Evolutionary conservation across 2,888 invertebrate genomes (phyloP).

Genomic region (Cataglyphis albicans): DNA sequence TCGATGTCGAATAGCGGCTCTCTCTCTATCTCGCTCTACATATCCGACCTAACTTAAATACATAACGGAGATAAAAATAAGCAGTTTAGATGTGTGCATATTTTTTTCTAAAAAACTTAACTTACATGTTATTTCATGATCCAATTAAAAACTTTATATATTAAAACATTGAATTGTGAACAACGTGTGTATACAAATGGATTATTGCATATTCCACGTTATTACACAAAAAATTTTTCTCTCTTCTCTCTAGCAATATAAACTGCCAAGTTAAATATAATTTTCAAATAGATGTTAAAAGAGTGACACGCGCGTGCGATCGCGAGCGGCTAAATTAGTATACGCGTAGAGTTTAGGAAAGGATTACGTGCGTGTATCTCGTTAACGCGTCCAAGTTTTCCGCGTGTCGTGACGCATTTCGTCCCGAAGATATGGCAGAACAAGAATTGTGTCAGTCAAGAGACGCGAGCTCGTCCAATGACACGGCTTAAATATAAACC

Average conservation of each 20-base stretch:
- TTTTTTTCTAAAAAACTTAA: background rate
- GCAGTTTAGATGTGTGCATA: background rate
- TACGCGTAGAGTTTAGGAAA: conserved; percentile 22
- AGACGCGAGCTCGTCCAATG: conserved; percentile 74
- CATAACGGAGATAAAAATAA: background rate
- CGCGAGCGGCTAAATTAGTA: conserved; percentile 1
- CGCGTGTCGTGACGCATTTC: conserved; percentile 38
- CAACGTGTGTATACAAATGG: background rate
- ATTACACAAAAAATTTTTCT: background rate
- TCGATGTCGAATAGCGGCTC: background rate
- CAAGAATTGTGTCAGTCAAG: conserved; percentile 75
- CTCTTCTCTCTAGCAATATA: background rate
- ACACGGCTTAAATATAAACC: conserved; percentile 78
- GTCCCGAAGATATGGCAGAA: conserved; percentile 66
- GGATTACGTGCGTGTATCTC: conserved; percentile 56
- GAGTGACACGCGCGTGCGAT: conserved; percentile 19
- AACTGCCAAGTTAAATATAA: conserved; percentile 48
- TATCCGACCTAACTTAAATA: conserved; percentile 5
- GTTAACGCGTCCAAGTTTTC: conserved; percentile 22
- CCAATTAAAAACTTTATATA: background rate
- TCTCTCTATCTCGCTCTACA: background rate
- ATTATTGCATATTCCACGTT: background rate
- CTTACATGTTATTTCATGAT: background rate
- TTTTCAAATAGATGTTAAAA: conserved; percentile 33
- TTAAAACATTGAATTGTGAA: background rate